Conservation (phyloP, 2,113 vertebrate species). For the Callorhinus ursinus region DNA sequence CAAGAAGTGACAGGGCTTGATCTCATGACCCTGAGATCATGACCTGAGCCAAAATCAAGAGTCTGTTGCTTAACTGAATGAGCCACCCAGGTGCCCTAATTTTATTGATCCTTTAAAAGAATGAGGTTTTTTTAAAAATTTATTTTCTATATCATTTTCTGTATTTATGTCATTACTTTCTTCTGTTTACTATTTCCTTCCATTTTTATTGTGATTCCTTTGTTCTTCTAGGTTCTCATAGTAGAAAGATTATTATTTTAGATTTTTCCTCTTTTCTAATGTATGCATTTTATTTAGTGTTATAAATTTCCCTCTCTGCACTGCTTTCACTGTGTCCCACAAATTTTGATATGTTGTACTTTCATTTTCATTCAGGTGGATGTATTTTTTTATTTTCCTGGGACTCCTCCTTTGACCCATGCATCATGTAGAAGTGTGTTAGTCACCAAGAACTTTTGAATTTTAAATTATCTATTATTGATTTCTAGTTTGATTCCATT, state of each 20-base stretch:
- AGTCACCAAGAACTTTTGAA: neutral
- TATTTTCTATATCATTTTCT: neutral
- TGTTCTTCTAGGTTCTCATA: neutral
- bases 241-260: neutral
- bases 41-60: neutral
- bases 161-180: slow-evolving; percentile 3
- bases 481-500: neutral
- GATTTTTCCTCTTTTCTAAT: neutral
- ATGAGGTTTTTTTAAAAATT: neutral
- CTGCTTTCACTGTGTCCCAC: neutral
- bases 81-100: neutral
- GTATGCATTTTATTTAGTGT: neutral
- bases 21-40: neutral
- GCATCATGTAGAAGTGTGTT: neutral
- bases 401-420: neutral
- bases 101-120: neutral
- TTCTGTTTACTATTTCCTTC: neutral
- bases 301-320: neutral
- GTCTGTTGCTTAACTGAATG: neutral
- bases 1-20: too few relatives aligned
- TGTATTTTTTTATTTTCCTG: neutral
- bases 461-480: neutral
- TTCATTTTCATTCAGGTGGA: neutral
- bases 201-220: neutral
- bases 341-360: neutral